A percentile compares a stretch with the other conserved stretches of the same genome.
Conservation (phyloP, 1,140 invertebrate genomes). For the Sitobion miscanthi region DNA sequence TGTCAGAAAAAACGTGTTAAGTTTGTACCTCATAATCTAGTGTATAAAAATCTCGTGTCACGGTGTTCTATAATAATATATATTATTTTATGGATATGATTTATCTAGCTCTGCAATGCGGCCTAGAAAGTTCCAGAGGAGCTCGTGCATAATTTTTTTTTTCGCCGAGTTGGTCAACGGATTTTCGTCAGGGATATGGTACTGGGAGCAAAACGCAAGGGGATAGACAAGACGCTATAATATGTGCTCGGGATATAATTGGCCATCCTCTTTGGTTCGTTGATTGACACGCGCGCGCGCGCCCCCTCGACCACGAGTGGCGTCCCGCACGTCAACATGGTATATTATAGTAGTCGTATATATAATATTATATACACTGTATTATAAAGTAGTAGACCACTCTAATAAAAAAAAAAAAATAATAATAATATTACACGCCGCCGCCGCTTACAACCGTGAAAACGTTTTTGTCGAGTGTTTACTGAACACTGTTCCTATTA, state of each 20-base stretch:
- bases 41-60: no score
- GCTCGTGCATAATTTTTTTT: neutral
- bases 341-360: neutral
- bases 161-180: neutral
- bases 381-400: neutral
- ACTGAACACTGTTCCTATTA: neutral
- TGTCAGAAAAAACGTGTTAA: neutral
- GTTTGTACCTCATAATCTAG: neutral
- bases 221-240: neutral
- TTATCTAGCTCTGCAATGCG: neutral
- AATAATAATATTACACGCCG: constrained; percentile 34
- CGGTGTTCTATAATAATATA: neutral
- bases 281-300: constrained; percentile 21
- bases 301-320: neutral
- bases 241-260: constrained; percentile 19
- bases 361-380: neutral
- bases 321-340: constrained; percentile 19
- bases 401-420: constrained; percentile 16
- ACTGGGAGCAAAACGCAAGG: no score
- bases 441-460: constrained; percentile 40
- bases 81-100: neutral
- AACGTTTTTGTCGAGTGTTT: constrained; percentile 44
- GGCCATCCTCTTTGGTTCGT: constrained; percentile 8
- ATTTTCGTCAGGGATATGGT: neutral
- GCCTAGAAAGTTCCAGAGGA: neutral